Evolutionary conservation across 2,888 invertebrate genomes (phyloP).

Genomic region (Pristionchus exspectatus): DNA sequence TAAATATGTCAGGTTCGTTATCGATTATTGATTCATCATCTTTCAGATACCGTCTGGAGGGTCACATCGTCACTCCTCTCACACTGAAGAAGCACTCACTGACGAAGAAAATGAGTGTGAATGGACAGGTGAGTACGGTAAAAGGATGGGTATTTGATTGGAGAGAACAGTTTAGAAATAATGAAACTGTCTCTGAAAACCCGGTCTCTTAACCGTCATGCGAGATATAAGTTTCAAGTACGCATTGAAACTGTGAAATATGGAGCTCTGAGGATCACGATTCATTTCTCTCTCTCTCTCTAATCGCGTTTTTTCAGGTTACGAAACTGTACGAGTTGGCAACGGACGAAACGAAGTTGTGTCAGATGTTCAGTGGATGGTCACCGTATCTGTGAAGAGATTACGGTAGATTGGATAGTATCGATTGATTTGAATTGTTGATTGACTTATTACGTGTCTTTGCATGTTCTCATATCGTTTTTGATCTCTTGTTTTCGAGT

Average conservation of each 20-base stretch:
- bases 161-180: not conserved
- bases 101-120: slow-evolving; percentile 68
- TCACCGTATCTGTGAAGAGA: slow-evolving; percentile 87
- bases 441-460: not conserved
- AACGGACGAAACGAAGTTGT: slow-evolving; percentile 89
- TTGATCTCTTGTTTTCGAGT: not conserved
- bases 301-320: slow-evolving; percentile 81
- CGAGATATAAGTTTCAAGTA: not conserved
- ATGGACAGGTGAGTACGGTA: slow-evolving; percentile 65
- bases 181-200: no score
- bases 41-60: slow-evolving; percentile 80
- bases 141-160: not conserved
- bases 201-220: no score
- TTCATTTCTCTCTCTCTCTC: no score
- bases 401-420: slow-evolving; percentile 19
- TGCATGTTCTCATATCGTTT: not conserved
- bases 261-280: not conserved
- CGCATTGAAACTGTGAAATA: no score
- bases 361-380: slow-evolving; percentile 98
- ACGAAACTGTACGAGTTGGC: slow-evolving; percentile 94
- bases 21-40: not conserved
- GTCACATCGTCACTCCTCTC: slow-evolving; percentile 82
- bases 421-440: not conserved
- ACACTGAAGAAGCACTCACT: not conserved
- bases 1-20: not conserved